These are phyloP conservation scores for Rhopalosiphum padi DNA, from an alignment of 1,140 invertebrate genomes.

Conservation along the genomic window DNA sequence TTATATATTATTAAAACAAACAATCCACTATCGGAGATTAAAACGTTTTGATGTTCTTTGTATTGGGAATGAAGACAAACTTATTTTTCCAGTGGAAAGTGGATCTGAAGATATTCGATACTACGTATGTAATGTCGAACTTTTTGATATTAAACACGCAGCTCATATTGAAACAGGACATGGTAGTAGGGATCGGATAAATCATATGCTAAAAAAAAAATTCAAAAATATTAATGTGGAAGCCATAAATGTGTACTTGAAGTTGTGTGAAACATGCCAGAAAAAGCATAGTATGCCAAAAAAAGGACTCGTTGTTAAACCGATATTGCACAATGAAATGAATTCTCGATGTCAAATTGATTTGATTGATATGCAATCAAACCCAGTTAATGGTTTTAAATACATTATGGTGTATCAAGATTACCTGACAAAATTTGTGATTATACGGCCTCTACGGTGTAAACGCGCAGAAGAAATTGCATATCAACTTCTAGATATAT, in stretches of 20 bases:
- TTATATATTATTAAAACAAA: too few species aligned
- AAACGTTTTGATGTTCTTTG: background rate
- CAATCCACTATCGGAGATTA: background rate
- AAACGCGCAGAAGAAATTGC: conserved; percentile 60
- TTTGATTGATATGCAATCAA: conserved; percentile 65
- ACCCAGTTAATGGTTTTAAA: conserved; percentile 64
- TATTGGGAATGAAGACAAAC: conserved; percentile 3
- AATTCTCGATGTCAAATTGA: conserved; percentile 64
- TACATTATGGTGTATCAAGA: conserved; percentile 65
- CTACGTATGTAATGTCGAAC: background rate
- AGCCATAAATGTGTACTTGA: too few species aligned
- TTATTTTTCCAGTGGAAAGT: background rate
- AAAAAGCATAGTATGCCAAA: too few species aligned
- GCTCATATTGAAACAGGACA: background rate
- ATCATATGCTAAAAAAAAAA: too few species aligned
- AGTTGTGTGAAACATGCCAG: too few species aligned
- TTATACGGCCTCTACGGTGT: conserved; percentile 62
- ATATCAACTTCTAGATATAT: conserved; percentile 60
- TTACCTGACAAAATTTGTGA: too few species aligned
- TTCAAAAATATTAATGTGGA: too few species aligned
- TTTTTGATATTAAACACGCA: background rate
- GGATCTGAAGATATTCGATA: background rate
- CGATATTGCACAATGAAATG: too few species aligned
- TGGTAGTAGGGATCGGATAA: background rate
- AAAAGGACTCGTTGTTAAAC: too few species aligned